Evolutionary conservation across 2,888 invertebrate genomes (phyloP).

Genomic region (Lymantria monacha): DNA sequence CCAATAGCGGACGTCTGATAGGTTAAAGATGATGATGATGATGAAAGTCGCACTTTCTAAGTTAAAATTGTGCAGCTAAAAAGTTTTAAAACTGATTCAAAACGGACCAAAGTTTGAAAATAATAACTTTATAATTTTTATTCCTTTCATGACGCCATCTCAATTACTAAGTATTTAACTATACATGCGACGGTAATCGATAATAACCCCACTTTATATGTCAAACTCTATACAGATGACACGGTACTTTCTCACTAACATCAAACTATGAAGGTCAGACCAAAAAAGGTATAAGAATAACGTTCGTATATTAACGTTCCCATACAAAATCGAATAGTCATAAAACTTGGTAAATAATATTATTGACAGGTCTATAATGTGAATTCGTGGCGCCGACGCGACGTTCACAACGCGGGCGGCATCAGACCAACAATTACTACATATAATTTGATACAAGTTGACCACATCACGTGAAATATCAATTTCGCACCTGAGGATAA

Average conservation of each 20-base stretch:
- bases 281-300: conserved; percentile 26
- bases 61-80: too few relatives aligned
- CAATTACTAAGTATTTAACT: neutral
- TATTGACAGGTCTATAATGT: conserved; percentile 33
- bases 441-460: conserved; percentile 31
- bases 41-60: too few relatives aligned
- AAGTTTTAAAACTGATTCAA: neutral
- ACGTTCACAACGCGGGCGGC: conserved; percentile 16
- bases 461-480: conserved; percentile 20
- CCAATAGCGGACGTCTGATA: too few relatives aligned
- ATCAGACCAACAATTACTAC: conserved; percentile 40
- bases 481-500: conserved; percentile 35
- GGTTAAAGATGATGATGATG: too few relatives aligned
- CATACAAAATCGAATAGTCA: conserved; percentile 34
- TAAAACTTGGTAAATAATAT: conserved; percentile 36
- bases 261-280: conserved; percentile 30
- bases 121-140: neutral
- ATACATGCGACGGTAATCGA: conserved; percentile 2
- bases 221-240: conserved; percentile 17
- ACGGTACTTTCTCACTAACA: conserved; percentile 32
- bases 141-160: conserved; percentile 15
- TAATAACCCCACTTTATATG: conserved; percentile 20
- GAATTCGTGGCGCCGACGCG: conserved; percentile 40
- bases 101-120: neutral
- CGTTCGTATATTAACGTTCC: conserved; percentile 33